These are phyloP conservation scores for Mugil cephalus DNA, from an alignment of 2,113 vertebrate species.

Conservation along the genomic window DNA sequence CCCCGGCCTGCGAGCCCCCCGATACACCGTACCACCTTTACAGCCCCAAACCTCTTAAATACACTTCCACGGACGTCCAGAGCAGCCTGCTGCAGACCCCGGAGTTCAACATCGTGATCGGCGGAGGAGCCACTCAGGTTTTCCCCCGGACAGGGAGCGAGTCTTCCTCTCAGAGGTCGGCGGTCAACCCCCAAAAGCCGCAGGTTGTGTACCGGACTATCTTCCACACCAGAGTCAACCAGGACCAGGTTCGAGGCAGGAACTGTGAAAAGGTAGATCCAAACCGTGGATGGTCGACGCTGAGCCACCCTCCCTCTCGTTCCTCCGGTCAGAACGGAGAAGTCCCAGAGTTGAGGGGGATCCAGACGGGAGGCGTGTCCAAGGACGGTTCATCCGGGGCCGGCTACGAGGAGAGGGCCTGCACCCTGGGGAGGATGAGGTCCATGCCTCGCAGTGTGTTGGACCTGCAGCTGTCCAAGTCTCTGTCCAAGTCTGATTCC, in stretches of 20 bases:
- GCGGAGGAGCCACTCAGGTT: constrained; percentile 50
- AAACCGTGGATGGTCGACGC: constrained; percentile 51
- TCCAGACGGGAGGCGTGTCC: constrained; percentile 78
- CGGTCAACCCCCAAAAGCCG: constrained; percentile 83
- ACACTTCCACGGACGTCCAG: constrained; percentile 68
- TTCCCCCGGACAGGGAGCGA: constrained; percentile 43
- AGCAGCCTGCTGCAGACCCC: constrained; percentile 80
- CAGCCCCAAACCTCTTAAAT: constrained; percentile 80
- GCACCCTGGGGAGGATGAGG: constrained; percentile 95
- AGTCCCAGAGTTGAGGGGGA: constrained; percentile 73
- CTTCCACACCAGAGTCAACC: constrained; percentile 92
- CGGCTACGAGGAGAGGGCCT: constrained; percentile 91
- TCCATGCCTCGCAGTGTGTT: constrained; percentile 91
- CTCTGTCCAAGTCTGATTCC: constrained; percentile 95
- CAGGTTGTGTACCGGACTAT: constrained; percentile 94
- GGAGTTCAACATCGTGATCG: constrained; percentile 63
- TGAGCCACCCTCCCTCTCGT: constrained; percentile 40
- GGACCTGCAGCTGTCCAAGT: constrained; percentile 93
- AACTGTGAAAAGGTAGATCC: constrained; percentile 44
- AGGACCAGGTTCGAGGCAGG: constrained; percentile 63
- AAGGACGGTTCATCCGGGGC: constrained; percentile 69
- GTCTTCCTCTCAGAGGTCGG: constrained; percentile 63
- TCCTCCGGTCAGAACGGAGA: constrained; percentile 79
- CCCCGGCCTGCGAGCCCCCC: constrained; percentile 93
- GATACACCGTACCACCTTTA: constrained; percentile 95